phyloP scores from a whole-genome alignment of 2,797 vertebrate species.

The Rhadinocentrus ornatus region DNA sequence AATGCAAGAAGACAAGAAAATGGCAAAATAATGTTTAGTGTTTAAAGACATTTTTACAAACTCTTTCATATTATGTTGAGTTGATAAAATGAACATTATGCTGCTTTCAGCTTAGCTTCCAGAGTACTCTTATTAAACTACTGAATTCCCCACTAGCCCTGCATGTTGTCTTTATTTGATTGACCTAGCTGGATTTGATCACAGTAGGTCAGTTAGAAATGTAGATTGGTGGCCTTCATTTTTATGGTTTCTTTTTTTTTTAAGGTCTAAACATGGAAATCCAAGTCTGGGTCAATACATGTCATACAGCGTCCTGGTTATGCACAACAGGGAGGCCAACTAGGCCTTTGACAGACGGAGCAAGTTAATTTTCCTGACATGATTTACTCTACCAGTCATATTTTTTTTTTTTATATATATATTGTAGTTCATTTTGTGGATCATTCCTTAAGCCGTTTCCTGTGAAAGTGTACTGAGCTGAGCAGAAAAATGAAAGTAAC shows the following conservation, averaged over 20 bases:
- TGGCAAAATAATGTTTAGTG: neutral
- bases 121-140: too few species aligned
- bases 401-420: too few species aligned
- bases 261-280: conserved; percentile 20
- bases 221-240: conserved; percentile 31
- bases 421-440: neutral
- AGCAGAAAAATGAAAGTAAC: neutral
- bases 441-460: neutral
- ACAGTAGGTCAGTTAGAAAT: conserved; percentile 30
- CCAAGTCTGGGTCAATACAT: conserved; percentile 13
- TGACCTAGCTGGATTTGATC: conserved; percentile 3
- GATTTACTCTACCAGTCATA: conserved; percentile 6
- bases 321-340: neutral
- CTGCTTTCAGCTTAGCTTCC: neutral
- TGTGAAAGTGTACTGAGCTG: conserved; percentile 3
- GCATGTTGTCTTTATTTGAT: neutral
- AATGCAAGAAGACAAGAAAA: neutral
- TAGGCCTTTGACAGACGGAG: neutral
- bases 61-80: neutral
- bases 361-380: conserved; percentile 1
- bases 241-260: conserved; percentile 3
- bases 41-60: neutral
- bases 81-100: neutral
- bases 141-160: neutral
- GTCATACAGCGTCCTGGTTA: conserved; percentile 21